Conservation (phyloP, 2,113 vertebrate species). For the Cisticola juncidis region DNA sequence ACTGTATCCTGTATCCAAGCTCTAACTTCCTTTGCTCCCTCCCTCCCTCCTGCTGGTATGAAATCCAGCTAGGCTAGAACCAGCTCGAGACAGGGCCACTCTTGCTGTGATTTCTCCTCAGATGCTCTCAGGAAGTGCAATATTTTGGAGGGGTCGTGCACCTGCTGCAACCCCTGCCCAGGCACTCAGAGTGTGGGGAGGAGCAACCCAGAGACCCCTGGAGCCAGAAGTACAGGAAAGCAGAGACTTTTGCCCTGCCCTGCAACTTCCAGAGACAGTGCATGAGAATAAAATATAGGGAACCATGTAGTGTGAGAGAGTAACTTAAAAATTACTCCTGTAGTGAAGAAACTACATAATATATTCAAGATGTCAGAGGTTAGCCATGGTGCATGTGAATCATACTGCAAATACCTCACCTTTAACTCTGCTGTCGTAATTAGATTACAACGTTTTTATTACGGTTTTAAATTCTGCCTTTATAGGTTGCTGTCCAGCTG, state of each 20-base stretch:
- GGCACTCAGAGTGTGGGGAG: not conserved
- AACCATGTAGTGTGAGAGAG: not conserved
- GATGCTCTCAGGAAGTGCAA: not conserved
- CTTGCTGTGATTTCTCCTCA: not conserved
- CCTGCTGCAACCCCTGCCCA: not conserved
- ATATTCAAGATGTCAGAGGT: slow-evolving; percentile 72
- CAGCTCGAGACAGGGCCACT: not conserved
- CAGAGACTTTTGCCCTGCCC: not conserved
- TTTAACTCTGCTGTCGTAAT: slow-evolving; percentile 70
- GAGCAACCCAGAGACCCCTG: not conserved
- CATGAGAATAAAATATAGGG: slow-evolving; percentile 16
- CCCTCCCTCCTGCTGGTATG: not conserved
- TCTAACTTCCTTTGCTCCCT: not conserved
- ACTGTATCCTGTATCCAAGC: not conserved
- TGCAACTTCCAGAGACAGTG: not conserved
- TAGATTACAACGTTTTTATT: slow-evolving; percentile 74
- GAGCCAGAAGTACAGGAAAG: not conserved
- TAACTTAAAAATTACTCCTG: slow-evolving; percentile 44
- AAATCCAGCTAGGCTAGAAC: not conserved
- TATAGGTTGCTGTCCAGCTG: slow-evolving; percentile 65
- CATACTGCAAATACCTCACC: slow-evolving; percentile 68
- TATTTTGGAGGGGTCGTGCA: not conserved
- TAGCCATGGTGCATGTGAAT: slow-evolving; percentile 59
- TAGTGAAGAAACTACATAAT: slow-evolving; percentile 62
- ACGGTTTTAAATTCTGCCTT: slow-evolving; percentile 73